Evolutionary conservation across 2,797 vertebrate genomes (phyloP).

Genomic region (Smutsia temminckii): DNA sequence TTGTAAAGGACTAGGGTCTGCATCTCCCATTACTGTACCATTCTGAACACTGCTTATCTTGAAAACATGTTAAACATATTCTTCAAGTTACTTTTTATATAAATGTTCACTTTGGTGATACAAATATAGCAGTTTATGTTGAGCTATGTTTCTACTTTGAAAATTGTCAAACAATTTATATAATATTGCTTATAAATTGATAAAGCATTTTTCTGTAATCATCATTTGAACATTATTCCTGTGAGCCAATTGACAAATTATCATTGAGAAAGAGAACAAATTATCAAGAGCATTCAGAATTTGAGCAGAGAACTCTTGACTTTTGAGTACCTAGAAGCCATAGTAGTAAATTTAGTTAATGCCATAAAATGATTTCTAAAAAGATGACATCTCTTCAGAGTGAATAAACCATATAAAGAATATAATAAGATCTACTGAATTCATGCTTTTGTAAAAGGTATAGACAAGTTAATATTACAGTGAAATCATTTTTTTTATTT

Average conservation of each 20-base stretch:
- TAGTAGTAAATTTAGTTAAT: slow-evolving; percentile 13
- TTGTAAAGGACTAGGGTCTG: not conserved
- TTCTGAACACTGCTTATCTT: slow-evolving; percentile 44
- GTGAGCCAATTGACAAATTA: slow-evolving; percentile 3
- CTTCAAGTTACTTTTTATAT: slow-evolving; percentile 21
- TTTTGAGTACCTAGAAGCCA: slow-evolving; percentile 30
- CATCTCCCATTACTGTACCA: not conserved
- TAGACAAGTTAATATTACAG: not conserved
- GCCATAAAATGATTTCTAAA: slow-evolving; percentile 49
- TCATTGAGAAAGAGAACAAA: slow-evolving; percentile 1
- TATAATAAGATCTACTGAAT: not conserved
- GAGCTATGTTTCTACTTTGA: not conserved
- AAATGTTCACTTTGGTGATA: slow-evolving; percentile 19
- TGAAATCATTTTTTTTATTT: not conserved
- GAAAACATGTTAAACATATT: slow-evolving; percentile 31
- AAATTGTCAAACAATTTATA: slow-evolving; percentile 26
- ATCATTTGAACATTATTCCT: not conserved
- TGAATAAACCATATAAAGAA: slow-evolving; percentile 10
- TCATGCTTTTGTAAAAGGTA: not conserved
- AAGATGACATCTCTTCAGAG: not conserved
- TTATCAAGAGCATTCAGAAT: slow-evolving; percentile 13
- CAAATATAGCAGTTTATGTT: slow-evolving; percentile 13
- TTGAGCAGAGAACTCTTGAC: slow-evolving; percentile 35
- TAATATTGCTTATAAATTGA: not conserved
- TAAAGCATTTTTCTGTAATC: slow-evolving; percentile 28